phyloP scores from a whole-genome alignment of 2,113 vertebrate genomes.

The Anthoscopus minutus region DNA sequence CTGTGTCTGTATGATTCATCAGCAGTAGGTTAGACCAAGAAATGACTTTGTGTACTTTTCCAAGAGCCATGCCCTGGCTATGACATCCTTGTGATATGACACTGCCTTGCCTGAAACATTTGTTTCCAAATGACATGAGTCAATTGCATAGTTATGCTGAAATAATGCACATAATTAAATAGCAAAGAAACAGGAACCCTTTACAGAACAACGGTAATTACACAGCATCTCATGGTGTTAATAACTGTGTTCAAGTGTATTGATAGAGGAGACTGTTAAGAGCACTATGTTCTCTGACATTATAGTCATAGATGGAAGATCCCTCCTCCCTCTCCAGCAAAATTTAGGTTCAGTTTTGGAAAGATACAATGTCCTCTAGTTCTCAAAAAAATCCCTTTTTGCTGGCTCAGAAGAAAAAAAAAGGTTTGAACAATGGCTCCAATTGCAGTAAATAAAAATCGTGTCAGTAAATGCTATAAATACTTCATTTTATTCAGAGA shows the following conservation, averaged over 20 bases:
- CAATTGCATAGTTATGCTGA: background rate
- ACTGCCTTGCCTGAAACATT: background rate
- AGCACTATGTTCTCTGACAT: background rate
- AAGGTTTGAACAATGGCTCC: background rate
- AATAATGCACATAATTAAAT: slow-evolving; percentile 32
- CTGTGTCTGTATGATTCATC: background rate
- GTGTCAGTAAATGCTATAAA: slow-evolving; percentile 3
- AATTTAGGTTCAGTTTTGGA: background rate
- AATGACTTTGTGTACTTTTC: background rate
- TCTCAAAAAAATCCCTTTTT: background rate
- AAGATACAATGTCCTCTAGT: background rate
- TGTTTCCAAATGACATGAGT: background rate
- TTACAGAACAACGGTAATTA: background rate
- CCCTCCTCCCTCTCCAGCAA: background rate
- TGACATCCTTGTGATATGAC: background rate
- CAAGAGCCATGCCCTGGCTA: background rate
- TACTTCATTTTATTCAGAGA: background rate
- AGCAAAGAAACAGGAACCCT: background rate
- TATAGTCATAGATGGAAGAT: background rate
- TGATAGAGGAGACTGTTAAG: background rate
- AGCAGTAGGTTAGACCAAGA: background rate
- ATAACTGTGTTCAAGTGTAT: slow-evolving; percentile 4
- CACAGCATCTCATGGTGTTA: background rate
- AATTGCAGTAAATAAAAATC: background rate
- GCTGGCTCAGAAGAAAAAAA: background rate